Evolutionary conservation across 1,140 invertebrate species (phyloP).

Genomic region (Psix sp.): DNA sequence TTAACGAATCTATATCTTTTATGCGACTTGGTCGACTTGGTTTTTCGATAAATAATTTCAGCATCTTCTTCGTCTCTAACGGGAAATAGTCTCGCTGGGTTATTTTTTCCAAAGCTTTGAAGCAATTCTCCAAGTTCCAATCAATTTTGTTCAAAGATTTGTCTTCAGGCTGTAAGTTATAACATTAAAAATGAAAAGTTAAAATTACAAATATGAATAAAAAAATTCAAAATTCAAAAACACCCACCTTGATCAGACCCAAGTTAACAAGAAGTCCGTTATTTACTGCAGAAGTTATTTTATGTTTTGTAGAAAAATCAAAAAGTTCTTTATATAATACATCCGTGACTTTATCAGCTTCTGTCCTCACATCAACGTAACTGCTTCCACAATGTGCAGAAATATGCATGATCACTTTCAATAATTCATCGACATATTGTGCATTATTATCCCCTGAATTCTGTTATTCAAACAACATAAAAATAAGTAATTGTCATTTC

Average conservation of each 20-base stretch:
- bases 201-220: constrained; percentile 16
- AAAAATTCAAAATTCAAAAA: constrained; percentile 25
- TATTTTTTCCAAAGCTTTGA: constrained; percentile 78
- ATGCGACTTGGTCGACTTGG: constrained; percentile 67
- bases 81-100: constrained; percentile 77
- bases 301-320: constrained; percentile 76
- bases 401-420: constrained; percentile 80
- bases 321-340: constrained; percentile 80
- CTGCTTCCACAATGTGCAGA: constrained; percentile 78
- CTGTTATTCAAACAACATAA: constrained; percentile 58
- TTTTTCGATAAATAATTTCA: constrained; percentile 79
- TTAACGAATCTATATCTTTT: constrained; percentile 65
- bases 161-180: constrained; percentile 78
- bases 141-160: constrained; percentile 76
- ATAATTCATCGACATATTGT: constrained; percentile 74
- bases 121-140: constrained; percentile 80
- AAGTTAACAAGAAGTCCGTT: constrained; percentile 83
- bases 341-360: constrained; percentile 77
- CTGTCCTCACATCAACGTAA: constrained; percentile 77
- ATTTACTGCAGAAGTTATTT: constrained; percentile 77
- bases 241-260: constrained; percentile 82
- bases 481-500: background rate
- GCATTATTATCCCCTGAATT: constrained; percentile 34
- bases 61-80: constrained; percentile 76
- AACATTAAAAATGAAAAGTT: constrained; percentile 6